Percentiles rank a stretch among this genome's conserved stretches.
Conservation (phyloP, 2,888 invertebrate genomes). For the Sesia bembeciformis region DNA sequence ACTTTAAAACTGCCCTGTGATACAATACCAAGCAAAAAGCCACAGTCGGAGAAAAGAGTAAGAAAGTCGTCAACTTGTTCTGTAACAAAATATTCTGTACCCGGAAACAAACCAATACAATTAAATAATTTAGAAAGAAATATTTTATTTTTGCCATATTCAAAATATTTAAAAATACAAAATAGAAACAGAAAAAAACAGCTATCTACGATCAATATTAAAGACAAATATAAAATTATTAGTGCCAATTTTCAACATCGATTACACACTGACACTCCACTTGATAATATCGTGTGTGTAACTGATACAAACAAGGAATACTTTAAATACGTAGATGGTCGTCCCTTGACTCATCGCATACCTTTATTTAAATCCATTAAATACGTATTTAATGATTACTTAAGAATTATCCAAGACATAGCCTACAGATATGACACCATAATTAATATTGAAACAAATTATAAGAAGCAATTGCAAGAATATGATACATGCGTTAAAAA, state of each 20-base stretch:
- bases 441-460: constrained; percentile 69
- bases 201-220: constrained; percentile 21
- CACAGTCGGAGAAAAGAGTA: background rate
- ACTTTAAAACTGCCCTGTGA: background rate
- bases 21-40: background rate
- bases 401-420: constrained; percentile 35
- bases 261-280: constrained; percentile 21
- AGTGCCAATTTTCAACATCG: constrained; percentile 30
- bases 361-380: constrained; percentile 39
- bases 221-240: constrained; percentile 38
- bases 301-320: constrained; percentile 38
- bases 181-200: constrained; percentile 24
- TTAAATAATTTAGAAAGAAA: constrained; percentile 25
- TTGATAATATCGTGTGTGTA: constrained; percentile 29
- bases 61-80: constrained; percentile 15
- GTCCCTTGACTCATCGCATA: constrained; percentile 17
- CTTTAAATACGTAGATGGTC: constrained; percentile 31
- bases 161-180: constrained; percentile 32
- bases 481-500: constrained; percentile 59
- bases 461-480: constrained; percentile 63
- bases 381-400: constrained; percentile 22
- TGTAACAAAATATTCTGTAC: constrained; percentile 20
- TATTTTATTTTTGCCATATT: constrained; percentile 34
- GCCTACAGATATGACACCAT: constrained; percentile 61
- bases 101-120: constrained; percentile 22